Base-by-base conservation (phyloP, 2,888 invertebrate species). In the Carpatolechia fugitivella region DNA sequence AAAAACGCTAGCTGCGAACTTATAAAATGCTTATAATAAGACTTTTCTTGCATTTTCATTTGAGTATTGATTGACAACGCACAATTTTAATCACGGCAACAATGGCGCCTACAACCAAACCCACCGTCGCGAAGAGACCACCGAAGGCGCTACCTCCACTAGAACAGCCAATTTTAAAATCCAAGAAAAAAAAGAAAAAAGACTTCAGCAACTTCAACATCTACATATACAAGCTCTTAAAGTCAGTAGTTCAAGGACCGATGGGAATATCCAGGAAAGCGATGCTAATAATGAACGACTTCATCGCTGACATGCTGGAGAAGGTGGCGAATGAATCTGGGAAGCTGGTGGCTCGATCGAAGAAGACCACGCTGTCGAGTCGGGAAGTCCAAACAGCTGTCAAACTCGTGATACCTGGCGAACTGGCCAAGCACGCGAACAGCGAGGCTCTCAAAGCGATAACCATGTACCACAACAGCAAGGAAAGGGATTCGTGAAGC, bases 221-320 rank as follows among this genome's bases (percentile, higher is more conserved):
- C 18, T 93, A 92, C 68, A 83, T 94, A 11, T 93, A 92, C 82
- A 94, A 93, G 62, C 76, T n/a, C 6, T 6, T 24, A 6, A 24
- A 24, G 6, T 4, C 24, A 3, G 6, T 33, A 3, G 10, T 5
- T 8, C n/a, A 8, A n/a, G 93, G 93, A 0, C 86, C n/a, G n/a
- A n/a, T 93, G 38, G 93, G 94, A 0, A 92, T 95, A 52, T 93
- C 94, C 0, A 91, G 91, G 20, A 94, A 94, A 65, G 93, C 94
- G 0, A 95, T 94, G 93, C 77, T 90, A 64, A 94, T 95, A 61
- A 94, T 95, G 94, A 94, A 95, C 77, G 93, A 92, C 66, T 95
- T 95, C 60, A 93, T 95, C 0, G 93, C 93, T 63, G 95, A 96
- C 64, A 93, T 94, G 68, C 89, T 96, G 68, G 94, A 95, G 72